Base-by-base conservation (phyloP, 2,797 vertebrate genomes). In the Enteromius afrohamiltoni region DNA sequence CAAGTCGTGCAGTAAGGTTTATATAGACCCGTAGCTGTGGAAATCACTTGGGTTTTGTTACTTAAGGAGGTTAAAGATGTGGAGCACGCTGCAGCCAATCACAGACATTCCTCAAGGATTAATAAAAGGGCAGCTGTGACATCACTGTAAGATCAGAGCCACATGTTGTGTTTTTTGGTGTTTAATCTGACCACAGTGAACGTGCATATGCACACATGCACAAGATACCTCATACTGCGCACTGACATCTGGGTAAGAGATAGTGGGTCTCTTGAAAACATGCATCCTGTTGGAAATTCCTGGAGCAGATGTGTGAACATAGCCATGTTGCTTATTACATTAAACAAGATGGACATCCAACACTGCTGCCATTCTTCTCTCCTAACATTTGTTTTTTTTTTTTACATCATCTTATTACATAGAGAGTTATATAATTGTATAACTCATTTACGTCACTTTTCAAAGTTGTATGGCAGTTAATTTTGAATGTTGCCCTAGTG, bases 131-230 rank as follows among this genome's bases (percentile, higher is more conserved):
- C 90, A 91, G 89, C 89, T 90, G 91, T 91, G 92, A 91, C 90
- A 89, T 90, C 91, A 91, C 85, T 90, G 87, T 86, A 86, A 90
- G 90, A 91, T 89, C 91, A 91, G 90, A 90, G 91, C 88, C 91
- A 92, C 90, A 89, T 85, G 83, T 79, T 78, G 51, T 81, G 85
- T 84, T 73, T 85, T 82, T 76, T 77, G 62, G 74, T 75, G 68
- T 74, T 83, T 84, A 82, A 85, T 83, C 67, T 78, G 47, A 73
- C 58, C 45, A 53, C 42, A 31, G 42, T 42, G 51, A 75, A 68
- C 16, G 21, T 31, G n/a, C 40, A 37, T 69, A 75, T 40, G 77
- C 40, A n/a, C 75, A 75, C 83, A 84, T 29, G 55, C 79, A 79
- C 69, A 65, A 71, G 65, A 65, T 45, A 58, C 67, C 60, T 42